A percentile compares a stretch with the other conserved stretches of the same genome.
Conservation (phyloP, 2,113 vertebrate genomes). For the Melanostigma gelatinosum region DNA sequence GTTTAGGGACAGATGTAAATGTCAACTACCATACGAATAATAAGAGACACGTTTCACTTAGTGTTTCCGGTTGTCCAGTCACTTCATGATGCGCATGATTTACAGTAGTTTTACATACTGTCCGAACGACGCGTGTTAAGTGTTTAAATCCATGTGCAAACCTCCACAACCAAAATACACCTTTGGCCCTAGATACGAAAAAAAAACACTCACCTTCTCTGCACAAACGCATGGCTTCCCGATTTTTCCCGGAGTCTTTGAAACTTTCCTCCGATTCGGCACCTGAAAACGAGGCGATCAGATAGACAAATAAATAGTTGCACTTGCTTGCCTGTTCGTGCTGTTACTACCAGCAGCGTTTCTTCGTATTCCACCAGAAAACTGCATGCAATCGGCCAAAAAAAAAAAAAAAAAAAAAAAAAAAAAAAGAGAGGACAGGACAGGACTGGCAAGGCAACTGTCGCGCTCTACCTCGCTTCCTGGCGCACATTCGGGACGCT, state of each 20-base stretch:
- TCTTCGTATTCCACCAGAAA: slow-evolving; percentile 79
- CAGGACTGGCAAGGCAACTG: slow-evolving; percentile 75
- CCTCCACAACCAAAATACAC: slow-evolving; percentile 80
- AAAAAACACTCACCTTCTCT: slow-evolving; percentile 93
- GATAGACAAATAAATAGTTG: slow-evolving; percentile 82
- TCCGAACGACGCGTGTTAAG: slow-evolving; percentile 50
- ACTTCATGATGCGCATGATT: slow-evolving; percentile 43
- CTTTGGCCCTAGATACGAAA: slow-evolving; percentile 69
- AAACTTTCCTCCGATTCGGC: slow-evolving; percentile 97
- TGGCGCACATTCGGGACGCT: slow-evolving; percentile 59
- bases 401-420: slow-evolving; percentile 75
- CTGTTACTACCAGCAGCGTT: slow-evolving; percentile 81
- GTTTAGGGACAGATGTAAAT: slow-evolving; percentile 43
- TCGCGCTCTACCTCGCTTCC: slow-evolving; percentile 68
- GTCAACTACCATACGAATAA: slow-evolving; percentile 41
- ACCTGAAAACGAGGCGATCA: slow-evolving; percentile 83
- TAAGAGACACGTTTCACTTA: slow-evolving; percentile 39
- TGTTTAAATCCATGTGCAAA: slow-evolving; percentile 60
- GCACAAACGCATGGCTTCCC: slow-evolving; percentile 98
- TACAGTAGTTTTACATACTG: slow-evolving; percentile 37
- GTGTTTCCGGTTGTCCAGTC: slow-evolving; percentile 31
- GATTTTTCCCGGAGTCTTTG: slow-evolving; percentile 96
- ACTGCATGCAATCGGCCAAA: slow-evolving; percentile 81
- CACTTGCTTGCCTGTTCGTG: slow-evolving; percentile 81
- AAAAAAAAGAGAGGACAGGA: slow-evolving; percentile 66